A percentile compares a stretch with the other conserved stretches of the same genome.
Conservation (phyloP, 2,888 invertebrate species). For the Teleogryllus oceanicus region DNA sequence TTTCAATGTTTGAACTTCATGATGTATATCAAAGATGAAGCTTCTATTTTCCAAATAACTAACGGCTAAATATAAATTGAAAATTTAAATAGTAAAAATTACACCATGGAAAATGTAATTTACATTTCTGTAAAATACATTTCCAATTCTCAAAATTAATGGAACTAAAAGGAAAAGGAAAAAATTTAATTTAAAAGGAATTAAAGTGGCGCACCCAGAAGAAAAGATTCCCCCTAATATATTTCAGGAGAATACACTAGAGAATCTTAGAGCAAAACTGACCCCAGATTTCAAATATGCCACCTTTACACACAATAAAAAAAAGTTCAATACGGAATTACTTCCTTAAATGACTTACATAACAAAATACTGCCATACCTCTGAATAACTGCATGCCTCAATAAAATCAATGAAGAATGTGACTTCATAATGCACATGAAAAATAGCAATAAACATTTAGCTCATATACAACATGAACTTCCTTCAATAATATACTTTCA, state of each 20-base stretch:
- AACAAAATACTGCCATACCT: background rate
- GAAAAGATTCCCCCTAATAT: background rate
- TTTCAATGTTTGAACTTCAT: too few relatives aligned
- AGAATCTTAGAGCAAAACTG: background rate
- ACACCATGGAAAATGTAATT: background rate
- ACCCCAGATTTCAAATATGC: background rate
- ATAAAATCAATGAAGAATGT: too few relatives aligned
- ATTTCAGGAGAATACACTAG: conserved; percentile 18
- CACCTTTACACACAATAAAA: background rate
- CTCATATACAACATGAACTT: too few relatives aligned
- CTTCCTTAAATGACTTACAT: background rate
- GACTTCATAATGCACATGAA: too few relatives aligned
- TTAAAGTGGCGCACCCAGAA: background rate
- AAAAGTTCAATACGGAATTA: background rate
- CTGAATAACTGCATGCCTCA: too few relatives aligned
- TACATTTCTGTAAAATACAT: conserved; percentile 8
- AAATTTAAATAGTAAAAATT: too few relatives aligned
- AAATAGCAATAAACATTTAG: too few relatives aligned
- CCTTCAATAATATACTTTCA: too few relatives aligned
- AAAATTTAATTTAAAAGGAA: background rate
- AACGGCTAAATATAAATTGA: too few relatives aligned
- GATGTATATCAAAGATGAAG: too few relatives aligned
- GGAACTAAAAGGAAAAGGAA: background rate
- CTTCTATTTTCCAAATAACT: too few relatives aligned
- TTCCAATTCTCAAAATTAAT: background rate